Base-by-base conservation (phyloP, 2,888 invertebrate genomes). In the Tetranychus piercei region DNA sequence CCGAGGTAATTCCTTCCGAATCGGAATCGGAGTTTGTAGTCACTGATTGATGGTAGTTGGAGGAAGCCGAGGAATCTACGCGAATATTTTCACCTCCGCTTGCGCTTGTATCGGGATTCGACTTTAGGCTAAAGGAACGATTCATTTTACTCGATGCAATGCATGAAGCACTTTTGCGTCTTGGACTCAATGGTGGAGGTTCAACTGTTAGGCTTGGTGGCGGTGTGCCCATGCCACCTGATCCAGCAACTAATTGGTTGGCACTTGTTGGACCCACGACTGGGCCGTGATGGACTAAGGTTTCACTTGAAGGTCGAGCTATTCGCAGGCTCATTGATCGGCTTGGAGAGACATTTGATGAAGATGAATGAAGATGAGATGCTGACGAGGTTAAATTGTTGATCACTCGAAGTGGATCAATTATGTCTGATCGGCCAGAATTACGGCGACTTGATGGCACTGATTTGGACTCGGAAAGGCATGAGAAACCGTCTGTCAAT, bases 381-480 rank as follows among this genome's bases (percentile, higher is more conserved):
- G 44, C 20, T 23, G 11, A 71, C 3, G 55, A 2, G 15, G 5
- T 55, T 55, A 55, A 55, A 55, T 55, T 55, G 55, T 55, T 55
- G 15, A 55, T 55, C 6, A 55, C 55, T 55, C 55, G 55, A 18
- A 44, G 71, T n/a, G 71, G 45, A 15, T 45, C 73, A 65, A 55
- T 34, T 22, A 43, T 34, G 44, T 73, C 73, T n/a, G 45, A 69
- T 22, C 75, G 73, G 67, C 71, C 66, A 2, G 76, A 76, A 72
- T 75, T 75, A 11, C 76, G 71, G 65, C 76, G 34, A 71, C 75
- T 75, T 23, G 75, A 76, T n/a, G 76, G 76, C 34, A 75, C 75
- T 22, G 76, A 76, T 34, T 70, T 70, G 6, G 75, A 76, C n/a
- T 71, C 75, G 20, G 67, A 74, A 73, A 73, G 55, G 55, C 55